Percentiles rank a stretch among this genome's conserved stretches.
phyloP scores from a whole-genome alignment of 64 coral and sea anemone species.

The Stichodactyla helianthus region DNA sequence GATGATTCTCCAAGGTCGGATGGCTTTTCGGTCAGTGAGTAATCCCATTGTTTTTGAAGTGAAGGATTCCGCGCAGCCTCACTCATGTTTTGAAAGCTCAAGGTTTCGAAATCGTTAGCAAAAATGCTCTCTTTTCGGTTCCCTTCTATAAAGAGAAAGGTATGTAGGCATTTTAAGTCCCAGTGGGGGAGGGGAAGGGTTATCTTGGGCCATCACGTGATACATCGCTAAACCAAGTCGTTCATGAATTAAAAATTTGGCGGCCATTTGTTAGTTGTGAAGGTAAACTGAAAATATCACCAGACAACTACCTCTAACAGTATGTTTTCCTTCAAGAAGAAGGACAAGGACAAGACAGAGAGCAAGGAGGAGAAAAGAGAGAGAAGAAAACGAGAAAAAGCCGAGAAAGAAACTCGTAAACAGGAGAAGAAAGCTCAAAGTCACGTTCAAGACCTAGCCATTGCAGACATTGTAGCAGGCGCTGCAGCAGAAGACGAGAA shows the following conservation, averaged over 20 bases:
- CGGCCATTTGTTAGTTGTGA: conserved; percentile 85
- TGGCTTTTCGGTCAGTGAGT: conserved; percentile 1
- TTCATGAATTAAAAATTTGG: conserved; percentile 95
- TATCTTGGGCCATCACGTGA: conserved; percentile 14
- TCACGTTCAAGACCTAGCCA: conserved; percentile 23
- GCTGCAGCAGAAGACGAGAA: conserved; percentile 31
- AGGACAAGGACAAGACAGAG: conserved; percentile 76
- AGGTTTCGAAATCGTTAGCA: neutral
- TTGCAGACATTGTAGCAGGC: conserved; percentile 82
- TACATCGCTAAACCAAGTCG: neutral
- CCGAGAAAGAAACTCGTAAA: conserved; percentile 66
- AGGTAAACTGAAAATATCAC: conserved; percentile 24
- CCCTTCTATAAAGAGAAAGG: conserved; percentile 18
- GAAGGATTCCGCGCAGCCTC: neutral
- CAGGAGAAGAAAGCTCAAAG: conserved; percentile 45
- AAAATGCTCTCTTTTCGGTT: conserved; percentile 3
- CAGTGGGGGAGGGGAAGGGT: neutral
- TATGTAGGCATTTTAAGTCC: neutral
- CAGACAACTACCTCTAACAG: conserved; percentile 14
- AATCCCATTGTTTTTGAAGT: conserved; percentile 9
- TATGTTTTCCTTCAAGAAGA: conserved; percentile 98
- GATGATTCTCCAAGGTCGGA: neutral
- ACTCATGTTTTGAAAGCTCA: neutral
- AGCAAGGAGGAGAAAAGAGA: conserved; percentile 85
- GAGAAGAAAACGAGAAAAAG: conserved; percentile 71